phyloP scores from a whole-genome alignment of 2,888 invertebrate genomes.

The Chrysolina americana region DNA sequence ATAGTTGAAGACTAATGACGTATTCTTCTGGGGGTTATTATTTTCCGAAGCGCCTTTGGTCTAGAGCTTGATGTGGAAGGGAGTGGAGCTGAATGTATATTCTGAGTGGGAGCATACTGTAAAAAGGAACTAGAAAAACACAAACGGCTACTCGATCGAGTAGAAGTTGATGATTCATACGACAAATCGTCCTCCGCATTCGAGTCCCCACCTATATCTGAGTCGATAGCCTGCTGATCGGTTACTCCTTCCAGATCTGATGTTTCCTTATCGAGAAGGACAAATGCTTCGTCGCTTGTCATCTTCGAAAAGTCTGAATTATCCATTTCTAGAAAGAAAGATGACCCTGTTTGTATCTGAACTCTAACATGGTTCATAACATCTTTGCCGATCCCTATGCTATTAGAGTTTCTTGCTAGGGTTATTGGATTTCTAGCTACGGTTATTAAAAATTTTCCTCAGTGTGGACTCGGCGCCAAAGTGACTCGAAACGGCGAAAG shows the following conservation, averaged over 20 bases:
- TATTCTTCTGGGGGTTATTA: neutral
- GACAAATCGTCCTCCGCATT: neutral
- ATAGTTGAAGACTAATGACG: conserved; percentile 1
- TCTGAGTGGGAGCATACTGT: neutral
- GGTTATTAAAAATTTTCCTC: too few species aligned
- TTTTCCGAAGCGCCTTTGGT: neutral
- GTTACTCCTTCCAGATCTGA: conserved; percentile 4
- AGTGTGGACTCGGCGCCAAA: too few species aligned
- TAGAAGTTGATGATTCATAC: neutral
- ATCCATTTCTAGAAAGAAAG: neutral
- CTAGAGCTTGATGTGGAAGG: neutral
- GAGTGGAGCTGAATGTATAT: neutral
- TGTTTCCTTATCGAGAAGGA: neutral
- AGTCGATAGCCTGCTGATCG: neutral
- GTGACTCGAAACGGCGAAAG: too few species aligned
- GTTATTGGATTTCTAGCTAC: too few species aligned
- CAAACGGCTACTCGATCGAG: neutral
- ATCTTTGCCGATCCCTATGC: conserved; percentile 14
- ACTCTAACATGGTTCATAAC: conserved; percentile 8
- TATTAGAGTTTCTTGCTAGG: too few species aligned
- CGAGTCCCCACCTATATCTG: neutral
- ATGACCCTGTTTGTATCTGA: neutral
- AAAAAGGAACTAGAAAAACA: neutral
- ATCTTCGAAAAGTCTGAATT: neutral
- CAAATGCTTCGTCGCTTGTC: neutral